Base-by-base conservation (phyloP, 53 echinoderm and acorn worm genomes). In the Astropecten irregularis region DNA sequence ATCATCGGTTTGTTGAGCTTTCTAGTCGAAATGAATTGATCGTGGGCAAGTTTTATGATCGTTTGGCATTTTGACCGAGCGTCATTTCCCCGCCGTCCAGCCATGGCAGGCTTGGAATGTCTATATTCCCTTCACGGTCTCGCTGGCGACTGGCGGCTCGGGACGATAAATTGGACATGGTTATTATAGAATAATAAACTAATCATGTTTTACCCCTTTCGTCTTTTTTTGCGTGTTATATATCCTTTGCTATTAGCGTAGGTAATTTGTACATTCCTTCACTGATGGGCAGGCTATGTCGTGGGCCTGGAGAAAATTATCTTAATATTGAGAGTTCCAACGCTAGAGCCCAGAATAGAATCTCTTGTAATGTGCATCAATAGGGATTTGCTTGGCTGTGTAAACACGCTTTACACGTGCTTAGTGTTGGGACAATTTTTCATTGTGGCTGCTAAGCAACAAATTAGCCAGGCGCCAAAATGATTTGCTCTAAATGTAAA, bases 81-180 rank as follows among this genome's bases (percentile, higher is more conserved):
- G 51, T n/a, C 9, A 40, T 46, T 79, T 62, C 61, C 16, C 4
- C 9, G 46, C 37, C 61, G 56, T 79, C 62, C n/a, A n/a, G n/a
- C n/a, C n/a, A 4, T 46, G 79, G 62, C 47, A 44, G 33, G 44
- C 28, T 32, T 61, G 56, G 62, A 79, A 79, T 79, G 79, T 31
- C 5, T 1, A n/a, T n/a, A n/a, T n/a, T n/a, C n/a, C n/a, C n/a
- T n/a, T n/a, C n/a, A n/a, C n/a, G n/a, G 39, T 27, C 14, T 9
- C 18, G 19, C 51, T 68, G 14, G 16, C n/a, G 71, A 33, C 33
- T 3, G 11, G 26, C 20, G 16, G 2, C 7, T 11, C 18, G 2
- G 15, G n/a, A n/a, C n/a, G n/a, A n/a, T n/a, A 33, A 34, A 33
- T 53, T 35, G 31, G 39, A 76, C 39, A 29, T 36, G 27, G 36